These are phyloP conservation scores for Fratercula arctica DNA, from an alignment of 2,797 vertebrate species.

Conservation along the genomic window DNA sequence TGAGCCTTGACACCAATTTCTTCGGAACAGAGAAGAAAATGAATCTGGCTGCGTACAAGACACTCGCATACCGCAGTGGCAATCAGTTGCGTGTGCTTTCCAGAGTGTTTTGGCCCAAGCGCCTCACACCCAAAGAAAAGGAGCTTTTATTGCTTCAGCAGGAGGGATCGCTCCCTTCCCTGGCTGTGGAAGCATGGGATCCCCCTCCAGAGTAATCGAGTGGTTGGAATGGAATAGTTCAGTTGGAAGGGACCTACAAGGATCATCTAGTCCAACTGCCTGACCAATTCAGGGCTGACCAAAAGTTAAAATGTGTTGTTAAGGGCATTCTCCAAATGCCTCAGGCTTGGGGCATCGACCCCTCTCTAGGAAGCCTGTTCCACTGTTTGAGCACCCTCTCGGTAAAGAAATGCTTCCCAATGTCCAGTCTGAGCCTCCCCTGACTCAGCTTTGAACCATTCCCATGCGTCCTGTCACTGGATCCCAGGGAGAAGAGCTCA, in stretches of 20 bases:
- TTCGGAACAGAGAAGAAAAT: background rate
- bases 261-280: background rate
- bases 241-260: background rate
- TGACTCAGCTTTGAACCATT: background rate
- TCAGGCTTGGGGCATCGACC: accelerated
- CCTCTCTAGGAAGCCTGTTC: background rate
- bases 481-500: background rate
- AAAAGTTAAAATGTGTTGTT: background rate
- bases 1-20: background rate
- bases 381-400: background rate
- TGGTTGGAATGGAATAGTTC: background rate
- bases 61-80: accelerated
- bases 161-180: background rate
- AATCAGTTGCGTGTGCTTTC: background rate
- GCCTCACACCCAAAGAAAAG: background rate
- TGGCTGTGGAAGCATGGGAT: background rate
- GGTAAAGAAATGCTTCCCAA: background rate
- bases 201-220: background rate
- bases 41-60: background rate
- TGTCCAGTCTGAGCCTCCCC: background rate
- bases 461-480: accelerated
- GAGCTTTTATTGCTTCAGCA: background rate
- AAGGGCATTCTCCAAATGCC: background rate
- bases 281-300: background rate
- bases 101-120: background rate